A percentile compares a stretch with the other conserved stretches of the same genome.
phyloP scores from a whole-genome alignment of 2,113 vertebrate species.

The Petrocephalus zakoni region DNA sequence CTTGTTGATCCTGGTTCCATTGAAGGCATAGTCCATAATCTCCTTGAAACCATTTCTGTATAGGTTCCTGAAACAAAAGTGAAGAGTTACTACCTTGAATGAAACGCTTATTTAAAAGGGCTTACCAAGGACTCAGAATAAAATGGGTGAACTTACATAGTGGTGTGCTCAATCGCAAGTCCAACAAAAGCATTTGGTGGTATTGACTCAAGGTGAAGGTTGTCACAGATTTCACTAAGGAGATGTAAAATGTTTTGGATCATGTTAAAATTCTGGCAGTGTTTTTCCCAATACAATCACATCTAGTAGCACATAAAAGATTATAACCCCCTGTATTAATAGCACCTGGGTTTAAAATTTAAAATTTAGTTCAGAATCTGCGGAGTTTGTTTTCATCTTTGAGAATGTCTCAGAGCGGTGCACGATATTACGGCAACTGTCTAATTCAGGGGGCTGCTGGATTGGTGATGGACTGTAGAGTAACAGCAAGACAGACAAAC shows the following conservation, averaged over 20 bases:
- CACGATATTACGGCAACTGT: background rate
- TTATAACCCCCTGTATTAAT: background rate
- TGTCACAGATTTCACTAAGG: conserved; percentile 78
- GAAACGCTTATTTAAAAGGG: background rate
- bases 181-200: conserved; percentile 74
- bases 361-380: background rate
- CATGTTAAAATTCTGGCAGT: background rate
- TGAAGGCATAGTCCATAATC: conserved; percentile 78
- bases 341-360: background rate
- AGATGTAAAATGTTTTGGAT: background rate
- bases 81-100: background rate
- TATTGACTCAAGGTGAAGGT: conserved; percentile 69
- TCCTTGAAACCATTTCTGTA: conserved; percentile 83
- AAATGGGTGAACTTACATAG: conserved; percentile 64
- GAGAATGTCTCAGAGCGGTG: background rate
- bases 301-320: background rate
- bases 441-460: background rate
- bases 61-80: conserved; percentile 60
- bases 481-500: conserved; percentile 30
- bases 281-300: background rate
- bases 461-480: background rate
- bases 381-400: background rate
- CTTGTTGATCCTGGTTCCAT: conserved; percentile 73
- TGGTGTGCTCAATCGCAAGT: conserved; percentile 71
- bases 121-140: background rate